phyloP scores from a whole-genome alignment of 2,113 vertebrate species.

The Pelusios castaneus region DNA sequence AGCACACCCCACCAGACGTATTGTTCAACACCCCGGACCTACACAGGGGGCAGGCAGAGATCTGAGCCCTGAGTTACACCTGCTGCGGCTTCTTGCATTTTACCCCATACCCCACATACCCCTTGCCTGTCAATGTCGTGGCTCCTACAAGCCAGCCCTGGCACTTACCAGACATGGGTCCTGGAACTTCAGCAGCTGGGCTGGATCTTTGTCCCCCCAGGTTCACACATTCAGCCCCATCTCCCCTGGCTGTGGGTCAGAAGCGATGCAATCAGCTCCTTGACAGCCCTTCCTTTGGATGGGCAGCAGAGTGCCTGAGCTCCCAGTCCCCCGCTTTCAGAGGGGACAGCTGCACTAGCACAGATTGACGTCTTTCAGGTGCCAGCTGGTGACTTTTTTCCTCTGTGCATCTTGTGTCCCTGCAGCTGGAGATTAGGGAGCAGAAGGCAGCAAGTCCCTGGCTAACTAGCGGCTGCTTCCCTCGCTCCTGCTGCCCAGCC shows the following conservation, averaged over 20 bases:
- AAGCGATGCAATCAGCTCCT: background rate
- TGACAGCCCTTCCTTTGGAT: no score
- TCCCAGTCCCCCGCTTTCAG: background rate
- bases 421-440: background rate
- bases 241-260: background rate
- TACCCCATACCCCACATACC: background rate
- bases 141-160: background rate
- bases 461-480: background rate
- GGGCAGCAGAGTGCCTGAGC: background rate
- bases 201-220: background rate
- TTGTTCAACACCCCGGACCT: background rate
- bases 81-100: background rate
- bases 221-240: background rate
- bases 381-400: background rate
- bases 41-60: background rate
- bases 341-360: background rate
- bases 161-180: slow-evolving; percentile 47
- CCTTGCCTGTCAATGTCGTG: background rate
- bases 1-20: background rate
- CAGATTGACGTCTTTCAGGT: background rate
- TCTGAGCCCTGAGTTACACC: background rate
- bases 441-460: background rate
- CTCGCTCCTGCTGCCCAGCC: background rate
- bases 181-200: background rate
- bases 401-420: background rate